A percentile compares a stretch with the other conserved stretches of the same genome.
Evolutionary conservation across 2,797 vertebrate species (phyloP).

Genomic region (Mormyrops attenuatus): DNA sequence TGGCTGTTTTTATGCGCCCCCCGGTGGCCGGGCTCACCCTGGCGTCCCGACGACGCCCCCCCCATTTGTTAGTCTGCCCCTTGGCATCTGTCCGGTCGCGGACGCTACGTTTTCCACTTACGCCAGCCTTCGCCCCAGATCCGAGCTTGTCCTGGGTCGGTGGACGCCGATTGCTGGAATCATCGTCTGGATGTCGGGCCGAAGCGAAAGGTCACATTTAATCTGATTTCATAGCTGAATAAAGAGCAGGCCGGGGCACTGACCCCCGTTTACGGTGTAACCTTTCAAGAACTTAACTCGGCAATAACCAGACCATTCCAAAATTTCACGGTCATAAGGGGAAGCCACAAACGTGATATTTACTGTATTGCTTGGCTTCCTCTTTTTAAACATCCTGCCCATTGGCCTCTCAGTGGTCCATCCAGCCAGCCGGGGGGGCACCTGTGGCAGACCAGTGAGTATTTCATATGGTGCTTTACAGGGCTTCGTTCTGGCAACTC

Average conservation of each 20-base stretch:
- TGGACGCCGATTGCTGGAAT: neutral
- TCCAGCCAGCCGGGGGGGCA: neutral
- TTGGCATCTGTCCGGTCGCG: neutral
- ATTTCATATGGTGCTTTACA: neutral
- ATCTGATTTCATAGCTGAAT: constrained; percentile 5
- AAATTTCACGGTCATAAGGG: neutral
- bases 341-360: neutral
- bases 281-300: neutral
- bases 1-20: neutral
- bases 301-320: neutral
- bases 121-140: neutral
- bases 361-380: neutral
- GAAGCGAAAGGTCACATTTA: neutral
- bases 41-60: neutral
- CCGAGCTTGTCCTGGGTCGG: neutral
- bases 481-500: neutral
- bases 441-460: neutral
- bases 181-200: neutral
- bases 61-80: neutral
- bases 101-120: neutral
- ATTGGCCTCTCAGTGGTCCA: neutral
- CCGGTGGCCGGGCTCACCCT: no score
- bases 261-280: neutral
- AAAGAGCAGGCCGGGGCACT: neutral
- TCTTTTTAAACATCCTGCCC: neutral